Evolutionary conservation across 2,888 invertebrate genomes (phyloP), one percentile per base, ranked within the genome.

Genomic region (Azorinus chamasolen): DNA sequence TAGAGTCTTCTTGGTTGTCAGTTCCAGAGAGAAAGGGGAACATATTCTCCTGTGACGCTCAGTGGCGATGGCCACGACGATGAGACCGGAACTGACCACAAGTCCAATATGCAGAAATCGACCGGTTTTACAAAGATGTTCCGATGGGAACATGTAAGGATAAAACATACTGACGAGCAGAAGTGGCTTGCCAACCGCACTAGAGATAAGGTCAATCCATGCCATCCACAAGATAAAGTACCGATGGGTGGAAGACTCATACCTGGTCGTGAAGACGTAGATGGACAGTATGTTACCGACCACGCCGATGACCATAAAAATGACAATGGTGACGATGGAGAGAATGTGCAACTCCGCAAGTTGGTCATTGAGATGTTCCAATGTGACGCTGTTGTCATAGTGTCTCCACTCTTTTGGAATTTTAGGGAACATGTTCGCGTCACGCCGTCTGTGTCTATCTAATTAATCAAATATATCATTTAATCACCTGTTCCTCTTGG

Each of bases 31-130:
- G 16, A 88, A 83, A 1, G 89, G 89, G 20, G 70, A 79, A 50
- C 89, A 88, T 14, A 90, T 83, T 54, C 87, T 82, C 39, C 84
- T 58, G 69, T 86, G 88, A 18, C 90, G 58, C 51, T 87, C 88
- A 16, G 84, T 78, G 3, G 88, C 86, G 58, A 89, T 87, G 1
- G 86, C 83, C 1, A 86, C 78, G 22, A 89, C 79, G 22, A 86
- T 84, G 46, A 89, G 76, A 1, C 86, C 89, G 2, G 89, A 88
- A 37, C 78, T 83, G 25, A 87, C 78, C 8, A 85, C 85, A 10
- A 83, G 65, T 39, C 86, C 82, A 8, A 84, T 79, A 41, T 85
- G 85, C 18, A 82, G 68, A 53, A 82, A 83, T 10, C 89, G 80
- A 3, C 84, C 65, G 2, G 77, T 51, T 32, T 86, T 84, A 59